phyloP scores from a whole-genome alignment of 23 tunicate genomes.

The Phallusia fumigata region DNA sequence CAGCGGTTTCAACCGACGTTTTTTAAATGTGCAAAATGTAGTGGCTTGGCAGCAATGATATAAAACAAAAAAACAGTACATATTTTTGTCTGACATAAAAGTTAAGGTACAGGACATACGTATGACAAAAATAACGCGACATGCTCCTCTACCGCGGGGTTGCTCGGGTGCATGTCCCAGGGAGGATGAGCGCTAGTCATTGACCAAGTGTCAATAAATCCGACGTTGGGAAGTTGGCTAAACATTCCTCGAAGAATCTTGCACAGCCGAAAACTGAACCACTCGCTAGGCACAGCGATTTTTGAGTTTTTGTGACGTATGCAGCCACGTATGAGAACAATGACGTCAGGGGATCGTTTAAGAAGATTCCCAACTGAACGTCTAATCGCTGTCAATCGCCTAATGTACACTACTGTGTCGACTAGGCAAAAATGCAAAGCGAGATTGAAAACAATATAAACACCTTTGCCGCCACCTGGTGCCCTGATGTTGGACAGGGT shows the following conservation, averaged over 20 bases:
- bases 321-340: conserved; percentile 2
- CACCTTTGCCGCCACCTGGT: neutral
- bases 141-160: conserved; percentile 4
- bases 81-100: no score
- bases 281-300: conserved; percentile 14
- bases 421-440: conserved; percentile 6
- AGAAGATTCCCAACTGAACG: conserved; percentile 6
- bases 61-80: no score
- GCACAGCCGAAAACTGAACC: conserved; percentile 15
- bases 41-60: no score
- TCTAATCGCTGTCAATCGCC: neutral
- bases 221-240: neutral
- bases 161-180: neutral
- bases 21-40: no score
- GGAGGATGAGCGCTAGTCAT: neutral
- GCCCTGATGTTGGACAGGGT: neutral
- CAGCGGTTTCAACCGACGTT: no score
- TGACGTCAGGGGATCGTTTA: neutral
- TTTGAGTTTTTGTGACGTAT: conserved; percentile 12
- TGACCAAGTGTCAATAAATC: conserved; percentile 14
- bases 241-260: conserved; percentile 3
- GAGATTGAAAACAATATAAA: neutral
- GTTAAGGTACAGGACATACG: neutral
- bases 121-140: conserved; percentile 1
- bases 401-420: conserved; percentile 1